Evolutionary conservation across 1,140 invertebrate genomes (phyloP), one percentile per base, ranked within the genome.

Genomic region (Anoplophora glabripennis): DNA sequence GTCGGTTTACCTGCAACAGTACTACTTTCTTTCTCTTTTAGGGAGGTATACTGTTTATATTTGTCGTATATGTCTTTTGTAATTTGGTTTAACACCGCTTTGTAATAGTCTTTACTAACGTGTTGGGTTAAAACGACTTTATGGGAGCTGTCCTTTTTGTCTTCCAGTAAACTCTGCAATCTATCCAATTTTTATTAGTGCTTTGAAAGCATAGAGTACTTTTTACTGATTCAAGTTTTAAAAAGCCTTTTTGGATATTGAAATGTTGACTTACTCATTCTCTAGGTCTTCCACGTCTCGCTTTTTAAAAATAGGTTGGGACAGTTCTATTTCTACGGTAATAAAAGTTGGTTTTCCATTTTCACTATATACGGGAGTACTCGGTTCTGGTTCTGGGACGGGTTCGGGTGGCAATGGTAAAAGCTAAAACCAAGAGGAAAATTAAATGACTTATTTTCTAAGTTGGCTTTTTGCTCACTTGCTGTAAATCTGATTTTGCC

Each of bases 321-420:
- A 51, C 12, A 73, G 42, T 60, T 69, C 68, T 15, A 72, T 62
- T 65, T 72, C 68, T 9, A 71, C 49, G 21, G 71, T 38, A 15
- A 72, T 58, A 57, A 72, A 71, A 37, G 64, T 62, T 17, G 55
- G 68, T 51, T 72, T 57, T 21, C 65, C 67, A 8, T 62, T 45
- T 49, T 70, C 65, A 28, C 68, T 63, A 41, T 61, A 69, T 14
- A 72, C 54, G 34, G 54, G 63, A 9, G 54, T 38, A 46, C 70
- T 71, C 7, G 71, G 69, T 57, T 70, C 68, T 40, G 53, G 53
- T 41, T 58, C 38, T 12, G 57, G 35, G 9, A 28, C 11, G 51
- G 53, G 54, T 52, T 59, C 53, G 0, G 60, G 67, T 35, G 58
- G 54, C 11, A 28, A 9, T 3, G 66, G 59, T 4, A 64, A 36